A percentile compares a stretch with the other conserved stretches of the same genome.
Conservation (phyloP, 2,113 vertebrate species). For the Lynx canadensis region DNA sequence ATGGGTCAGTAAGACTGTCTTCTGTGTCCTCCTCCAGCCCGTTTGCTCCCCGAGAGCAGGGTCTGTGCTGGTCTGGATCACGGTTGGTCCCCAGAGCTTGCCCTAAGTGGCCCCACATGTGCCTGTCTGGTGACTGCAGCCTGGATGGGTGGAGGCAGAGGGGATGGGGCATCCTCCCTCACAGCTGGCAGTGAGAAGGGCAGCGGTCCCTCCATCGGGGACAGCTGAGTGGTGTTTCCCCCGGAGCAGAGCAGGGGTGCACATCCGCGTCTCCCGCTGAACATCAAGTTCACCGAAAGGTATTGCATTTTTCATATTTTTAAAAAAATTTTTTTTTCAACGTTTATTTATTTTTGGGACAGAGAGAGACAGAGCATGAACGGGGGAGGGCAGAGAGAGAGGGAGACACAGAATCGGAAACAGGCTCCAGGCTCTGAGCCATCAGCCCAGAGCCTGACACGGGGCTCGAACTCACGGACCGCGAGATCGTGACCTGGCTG, state of each 20-base stretch:
- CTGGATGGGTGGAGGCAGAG: not conserved
- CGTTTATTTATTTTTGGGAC: too few relatives aligned
- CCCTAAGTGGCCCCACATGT: rapidly evolving
- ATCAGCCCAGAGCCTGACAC: too few relatives aligned
- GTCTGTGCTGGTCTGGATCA: not conserved
- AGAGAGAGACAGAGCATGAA: too few relatives aligned
- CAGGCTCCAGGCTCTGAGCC: too few relatives aligned
- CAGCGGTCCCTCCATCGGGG: not conserved
- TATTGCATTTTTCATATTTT: not conserved
- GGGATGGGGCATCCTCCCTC: not conserved
- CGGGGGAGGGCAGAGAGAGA: too few relatives aligned
- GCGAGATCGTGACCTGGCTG: too few relatives aligned
- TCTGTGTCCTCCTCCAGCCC: not conserved
- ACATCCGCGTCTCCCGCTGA: rapidly evolving
- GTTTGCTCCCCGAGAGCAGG: not conserved
- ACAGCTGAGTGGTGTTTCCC: not conserved
- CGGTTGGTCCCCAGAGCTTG: rapidly evolving
- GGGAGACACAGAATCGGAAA: too few relatives aligned
- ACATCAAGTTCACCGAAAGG: not conserved
- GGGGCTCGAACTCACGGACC: too few relatives aligned
- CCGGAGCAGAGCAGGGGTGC: not conserved
- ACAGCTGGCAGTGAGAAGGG: rapidly evolving
- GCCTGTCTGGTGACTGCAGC: not conserved
- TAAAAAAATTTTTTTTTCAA: not conserved
- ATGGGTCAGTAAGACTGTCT: not conserved